Conservation (phyloP, 2,888 invertebrate species). For the Trachelus tabidus region DNA sequence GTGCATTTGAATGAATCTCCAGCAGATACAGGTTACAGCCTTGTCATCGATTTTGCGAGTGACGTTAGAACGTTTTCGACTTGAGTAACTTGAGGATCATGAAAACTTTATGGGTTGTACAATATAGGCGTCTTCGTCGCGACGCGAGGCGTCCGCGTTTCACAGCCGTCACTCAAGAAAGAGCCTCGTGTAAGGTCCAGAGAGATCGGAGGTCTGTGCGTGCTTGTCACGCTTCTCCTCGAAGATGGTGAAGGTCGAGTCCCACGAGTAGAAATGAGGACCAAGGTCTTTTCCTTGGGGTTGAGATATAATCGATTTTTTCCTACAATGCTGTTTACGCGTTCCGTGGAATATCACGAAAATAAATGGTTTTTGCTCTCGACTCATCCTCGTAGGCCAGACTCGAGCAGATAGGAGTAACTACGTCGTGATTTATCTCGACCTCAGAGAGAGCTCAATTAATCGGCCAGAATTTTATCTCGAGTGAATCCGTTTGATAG, state of each 20-base stretch:
- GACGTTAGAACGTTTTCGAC: too few species aligned
- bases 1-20: too few species aligned
- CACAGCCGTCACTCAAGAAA: background rate
- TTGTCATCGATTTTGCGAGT: too few species aligned
- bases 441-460: background rate
- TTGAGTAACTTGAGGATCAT: too few species aligned
- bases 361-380: background rate
- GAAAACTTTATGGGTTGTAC: background rate
- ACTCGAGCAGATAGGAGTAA: background rate
- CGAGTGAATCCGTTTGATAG: too few species aligned
- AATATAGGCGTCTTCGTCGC: background rate
- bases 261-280: too few species aligned
- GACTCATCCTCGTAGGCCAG: background rate
- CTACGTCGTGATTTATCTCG: background rate
- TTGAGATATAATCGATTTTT: background rate
- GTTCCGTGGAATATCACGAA: background rate
- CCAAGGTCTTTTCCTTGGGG: background rate
- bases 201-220: too few species aligned
- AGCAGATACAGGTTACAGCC: too few species aligned
- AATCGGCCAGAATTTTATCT: too few species aligned
- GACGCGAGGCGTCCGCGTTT: background rate
- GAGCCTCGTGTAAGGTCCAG: background rate
- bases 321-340: background rate
- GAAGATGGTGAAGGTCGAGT: too few species aligned
- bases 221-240: background rate